Base-by-base conservation (phyloP, 2,797 vertebrate species). In the Hemitrygon akajei region DNA sequence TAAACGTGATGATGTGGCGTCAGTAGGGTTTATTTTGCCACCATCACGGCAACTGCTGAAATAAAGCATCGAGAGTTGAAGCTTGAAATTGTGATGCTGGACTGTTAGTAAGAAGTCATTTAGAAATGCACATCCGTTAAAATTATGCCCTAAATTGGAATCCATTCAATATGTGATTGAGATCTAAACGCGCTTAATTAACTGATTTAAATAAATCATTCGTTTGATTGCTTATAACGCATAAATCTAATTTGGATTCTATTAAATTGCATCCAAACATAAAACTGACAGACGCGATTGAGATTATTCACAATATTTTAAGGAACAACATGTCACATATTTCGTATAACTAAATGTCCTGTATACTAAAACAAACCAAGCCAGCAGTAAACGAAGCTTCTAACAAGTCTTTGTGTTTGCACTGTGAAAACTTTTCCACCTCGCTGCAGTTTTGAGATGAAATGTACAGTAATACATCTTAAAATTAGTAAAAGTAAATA, bases 221-320 rank as follows among this genome's bases (percentile, higher is more conserved):
- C 47, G 30, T 12, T 75, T 18, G 11, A 66, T 34, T 63, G 60
- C 22, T 91, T 40, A 63, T 93, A 27, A 93, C 40, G 4, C 73
- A 56, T 30, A 56, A n/a, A 75, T 56, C 22, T 30, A 40, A 20
- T 73, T 75, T 25, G 37, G 73, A 47, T 34, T 34, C 30, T 37
- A 89, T 20, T 69, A 89, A 89, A 11, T 0, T 25, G 6, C 91
- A 76, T 76, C 27, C 69, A 93, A 71, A n/a, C 73, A 1, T 7
- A n/a, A 86, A 91, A n/a, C n/a, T 91, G 34, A n/a, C n/a, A n/a
- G 34, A 91, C 22, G 18, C 37, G 34, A 56, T 27, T 12, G 1
- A 30, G 91, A 75, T 58, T 93, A 76, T 93, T 76, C 71, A 14
- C 22, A 76, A 71, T 93, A 1, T 93, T 93, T 76, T 73, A 25